Percentiles rank a stretch among this genome's conserved stretches.
phyloP scores from a whole-genome alignment of 2,797 vertebrate species.

The Enteromius afrohamiltoni region DNA sequence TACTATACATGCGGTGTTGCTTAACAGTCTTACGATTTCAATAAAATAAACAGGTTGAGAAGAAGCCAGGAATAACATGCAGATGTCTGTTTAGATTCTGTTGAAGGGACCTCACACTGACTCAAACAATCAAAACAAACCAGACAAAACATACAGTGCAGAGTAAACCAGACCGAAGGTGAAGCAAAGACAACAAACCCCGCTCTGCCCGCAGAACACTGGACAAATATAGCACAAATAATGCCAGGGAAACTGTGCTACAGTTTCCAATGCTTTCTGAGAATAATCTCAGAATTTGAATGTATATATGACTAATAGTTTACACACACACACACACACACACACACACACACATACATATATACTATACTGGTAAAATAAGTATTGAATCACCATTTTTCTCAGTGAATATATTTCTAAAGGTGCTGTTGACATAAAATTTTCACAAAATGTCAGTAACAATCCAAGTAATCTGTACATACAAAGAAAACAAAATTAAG shows the following conservation, averaged over 20 bases:
- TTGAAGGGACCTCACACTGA: slow-evolving; percentile 34
- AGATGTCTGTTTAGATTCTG: slow-evolving; percentile 28
- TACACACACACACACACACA: background rate
- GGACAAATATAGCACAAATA: slow-evolving; percentile 41
- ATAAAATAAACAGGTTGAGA: slow-evolving; percentile 15
- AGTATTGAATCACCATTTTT: too few species aligned
- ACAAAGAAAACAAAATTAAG: too few species aligned
- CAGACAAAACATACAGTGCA: slow-evolving; percentile 40
- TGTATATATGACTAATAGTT: background rate
- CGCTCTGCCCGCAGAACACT: background rate
- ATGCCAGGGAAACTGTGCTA: background rate
- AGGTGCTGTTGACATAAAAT: too few species aligned
- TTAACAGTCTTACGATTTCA: slow-evolving; percentile 1
- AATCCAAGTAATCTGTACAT: too few species aligned
- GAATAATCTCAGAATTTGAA: background rate
- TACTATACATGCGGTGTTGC: slow-evolving; percentile 8
- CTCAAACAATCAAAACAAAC: slow-evolving; percentile 26
- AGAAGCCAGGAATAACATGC: slow-evolving; percentile 2
- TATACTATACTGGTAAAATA: too few species aligned
- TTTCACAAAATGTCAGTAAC: too few species aligned
- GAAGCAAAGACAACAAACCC: slow-evolving; percentile 41
- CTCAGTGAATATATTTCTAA: too few species aligned
- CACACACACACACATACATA: background rate
- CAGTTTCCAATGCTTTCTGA: background rate
- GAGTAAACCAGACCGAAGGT: slow-evolving; percentile 34